Conservation (phyloP, 1,140 invertebrate species). For the Atta colombica region DNA sequence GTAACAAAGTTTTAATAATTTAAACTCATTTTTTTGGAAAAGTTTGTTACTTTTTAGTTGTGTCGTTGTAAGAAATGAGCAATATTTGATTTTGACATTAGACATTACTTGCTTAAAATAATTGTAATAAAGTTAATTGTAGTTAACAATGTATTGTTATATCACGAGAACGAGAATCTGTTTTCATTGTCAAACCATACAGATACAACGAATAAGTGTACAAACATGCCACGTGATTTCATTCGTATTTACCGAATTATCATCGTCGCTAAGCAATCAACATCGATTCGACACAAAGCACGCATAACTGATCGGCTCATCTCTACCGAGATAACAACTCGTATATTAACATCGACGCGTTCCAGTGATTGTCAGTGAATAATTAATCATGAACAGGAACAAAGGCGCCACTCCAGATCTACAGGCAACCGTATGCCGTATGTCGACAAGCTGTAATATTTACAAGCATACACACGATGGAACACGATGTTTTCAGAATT, state of each 20-base stretch:
- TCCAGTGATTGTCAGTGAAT: slow-evolving; percentile 44
- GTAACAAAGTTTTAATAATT: no score
- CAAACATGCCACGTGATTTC: slow-evolving; percentile 34
- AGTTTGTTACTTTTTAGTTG: no score
- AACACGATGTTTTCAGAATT: slow-evolving; percentile 57
- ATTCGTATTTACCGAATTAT: slow-evolving; percentile 17
- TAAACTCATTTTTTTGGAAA: no score
- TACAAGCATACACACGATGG: slow-evolving; percentile 21
- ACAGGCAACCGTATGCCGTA: slow-evolving; percentile 10
- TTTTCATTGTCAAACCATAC: background rate
- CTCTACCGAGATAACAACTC: slow-evolving; percentile 8
- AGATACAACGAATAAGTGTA: background rate
- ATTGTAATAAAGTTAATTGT: background rate
- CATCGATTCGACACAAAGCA: slow-evolving; percentile 31
- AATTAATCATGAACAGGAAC: slow-evolving; percentile 47
- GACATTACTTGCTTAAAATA: background rate
- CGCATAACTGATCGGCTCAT: slow-evolving; percentile 11
- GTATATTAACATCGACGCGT: slow-evolving; percentile 49
- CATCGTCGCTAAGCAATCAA: slow-evolving; percentile 28
- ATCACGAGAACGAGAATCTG: background rate
- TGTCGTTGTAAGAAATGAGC: no score
- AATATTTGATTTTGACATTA: background rate
- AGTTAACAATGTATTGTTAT: background rate
- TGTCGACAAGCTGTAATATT: slow-evolving; percentile 49
- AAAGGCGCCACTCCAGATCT: slow-evolving; percentile 53